Base-by-base conservation (phyloP, 2,797 vertebrate genomes). In the Rhinogobio ventralis region DNA sequence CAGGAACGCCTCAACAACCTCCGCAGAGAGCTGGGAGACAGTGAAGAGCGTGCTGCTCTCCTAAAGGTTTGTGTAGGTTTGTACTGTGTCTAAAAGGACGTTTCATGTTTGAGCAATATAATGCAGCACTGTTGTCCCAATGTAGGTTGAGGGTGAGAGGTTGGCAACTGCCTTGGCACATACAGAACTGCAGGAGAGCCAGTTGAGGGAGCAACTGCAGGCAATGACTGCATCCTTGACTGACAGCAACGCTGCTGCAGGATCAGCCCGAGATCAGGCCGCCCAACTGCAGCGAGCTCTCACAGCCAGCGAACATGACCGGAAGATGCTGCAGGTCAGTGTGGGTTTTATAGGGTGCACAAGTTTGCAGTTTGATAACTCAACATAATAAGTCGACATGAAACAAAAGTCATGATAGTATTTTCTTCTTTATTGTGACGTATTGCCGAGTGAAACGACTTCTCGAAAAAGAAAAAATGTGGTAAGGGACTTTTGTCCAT, bases 291-390 rank as follows among this genome's bases (percentile, higher is more conserved):
- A 96, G 89, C 92, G 91, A 67, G 92, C 92, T 15, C 90, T 96
- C 86, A 91, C 90, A 1, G 90, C 91, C 83, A 94, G 94, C 0
- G 94, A 96, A 90, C 93, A 94, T 33, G 95, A 96, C 81, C 92
- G 94, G 64, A 91, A 93, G 82, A 89, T 93, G 85, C 87, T 96
- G 83, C 96, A 97, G 95, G 96, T 96, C 67, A 79, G 79, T 42
- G 28, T 60, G 39, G 51, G 60, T 75, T 79, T 79, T 42, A 42
- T 42, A 45, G 49, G 13, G 5, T 33, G 36, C 67, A 39, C 30
- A 36, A 19, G 30, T 71, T 78, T 84, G 62, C 67, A 46, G 33
- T 79, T 30, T 68, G 64, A 57, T 76, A 53, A 39, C 11, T 75
- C 33, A 5, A 36, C 33, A 36, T 36, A 36, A 36, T 4, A 53